Evolutionary conservation across 2,113 vertebrate genomes (phyloP), one percentile per base, ranked within the genome.

Genomic region (Callocephalon fimbriatum): DNA sequence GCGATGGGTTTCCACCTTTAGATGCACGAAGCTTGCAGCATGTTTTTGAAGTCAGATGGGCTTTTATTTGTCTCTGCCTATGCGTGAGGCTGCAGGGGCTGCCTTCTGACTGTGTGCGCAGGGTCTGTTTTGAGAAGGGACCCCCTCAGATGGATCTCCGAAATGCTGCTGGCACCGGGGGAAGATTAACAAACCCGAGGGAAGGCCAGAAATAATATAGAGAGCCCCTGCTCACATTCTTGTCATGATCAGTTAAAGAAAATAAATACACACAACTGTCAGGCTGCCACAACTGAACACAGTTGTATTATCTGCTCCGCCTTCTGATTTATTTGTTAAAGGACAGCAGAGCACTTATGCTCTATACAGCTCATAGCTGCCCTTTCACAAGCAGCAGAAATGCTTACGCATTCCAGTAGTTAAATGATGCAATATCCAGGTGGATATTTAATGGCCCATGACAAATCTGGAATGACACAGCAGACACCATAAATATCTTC

Each of bases 401-500:
- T 93, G 96, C 97, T 98, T 98, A 97, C 7, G 79, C 97, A 97
- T 98, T 97, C 97, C 97, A 92, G 89, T 92, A 95, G 97, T 94
- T 97, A 97, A 95, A 91, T 94, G 98, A 96, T 96, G 93, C 97
- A 97, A 96, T 82, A 90, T 97, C 96, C 98, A 98, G 98, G 98
- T 98, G 97, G 96, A 72, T 95, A 72, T 92, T 97, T 96, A 98
- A 98, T 91, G 96, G 96, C 59, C 97, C 95, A 72, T 97, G 91
- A 54, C 74, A 40, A 98, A 97, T 97, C 86, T 96, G 95, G 95
- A 97, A 97, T 97, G 98, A 97, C 87, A 93, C 68, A 91, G 86
- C 91, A 91, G 92, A 97, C 91, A 95, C 82, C 81, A 89, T 97
- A 97, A 98, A 98, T 98, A 98, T 97, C 94, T 97, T 83, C 86